These are phyloP conservation scores for Rhineura floridana DNA, from an alignment of 2,113 vertebrate genomes.

Conservation along the genomic window DNA sequence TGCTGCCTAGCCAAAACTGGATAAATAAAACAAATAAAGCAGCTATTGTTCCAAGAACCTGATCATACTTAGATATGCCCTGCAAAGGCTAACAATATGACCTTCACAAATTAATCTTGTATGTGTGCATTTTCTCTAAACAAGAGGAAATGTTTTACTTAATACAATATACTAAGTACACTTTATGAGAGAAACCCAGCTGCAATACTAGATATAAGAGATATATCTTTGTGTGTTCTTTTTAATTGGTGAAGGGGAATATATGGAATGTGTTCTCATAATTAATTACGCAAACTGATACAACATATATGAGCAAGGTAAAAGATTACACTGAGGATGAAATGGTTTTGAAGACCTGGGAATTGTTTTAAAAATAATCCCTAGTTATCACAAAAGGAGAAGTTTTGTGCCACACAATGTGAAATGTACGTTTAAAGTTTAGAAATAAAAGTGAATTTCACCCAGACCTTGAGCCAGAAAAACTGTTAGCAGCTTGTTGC, in stretches of 20 bases:
- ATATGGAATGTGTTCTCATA: neutral
- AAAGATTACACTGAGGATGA: neutral
- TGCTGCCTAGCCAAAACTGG: too few relatives aligned
- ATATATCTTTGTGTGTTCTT: neutral
- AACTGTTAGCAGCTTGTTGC: neutral
- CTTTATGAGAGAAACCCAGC: neutral
- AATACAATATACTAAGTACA: fast-evolving
- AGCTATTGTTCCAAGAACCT: slow-evolving; percentile 17
- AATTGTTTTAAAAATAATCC: neutral
- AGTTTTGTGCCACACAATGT: neutral
- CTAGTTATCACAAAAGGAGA: neutral
- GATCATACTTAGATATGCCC: neutral
- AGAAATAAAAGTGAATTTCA: slow-evolving; percentile 7
- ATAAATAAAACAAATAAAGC: slow-evolving; percentile 34
- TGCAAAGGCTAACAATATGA: slow-evolving; percentile 22
- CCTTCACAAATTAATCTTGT: neutral
- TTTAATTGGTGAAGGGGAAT: neutral
- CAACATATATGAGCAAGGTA: neutral
- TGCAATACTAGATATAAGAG: neutral
- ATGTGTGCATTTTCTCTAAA: neutral
- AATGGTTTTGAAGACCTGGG: neutral
- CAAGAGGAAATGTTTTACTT: neutral
- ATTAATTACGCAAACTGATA: neutral
- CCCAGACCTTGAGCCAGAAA: slow-evolving; percentile 3
- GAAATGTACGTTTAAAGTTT: neutral